Base-by-base conservation (phyloP, 1,140 invertebrate genomes). In the Drosophila pseudoobscura region DNA sequence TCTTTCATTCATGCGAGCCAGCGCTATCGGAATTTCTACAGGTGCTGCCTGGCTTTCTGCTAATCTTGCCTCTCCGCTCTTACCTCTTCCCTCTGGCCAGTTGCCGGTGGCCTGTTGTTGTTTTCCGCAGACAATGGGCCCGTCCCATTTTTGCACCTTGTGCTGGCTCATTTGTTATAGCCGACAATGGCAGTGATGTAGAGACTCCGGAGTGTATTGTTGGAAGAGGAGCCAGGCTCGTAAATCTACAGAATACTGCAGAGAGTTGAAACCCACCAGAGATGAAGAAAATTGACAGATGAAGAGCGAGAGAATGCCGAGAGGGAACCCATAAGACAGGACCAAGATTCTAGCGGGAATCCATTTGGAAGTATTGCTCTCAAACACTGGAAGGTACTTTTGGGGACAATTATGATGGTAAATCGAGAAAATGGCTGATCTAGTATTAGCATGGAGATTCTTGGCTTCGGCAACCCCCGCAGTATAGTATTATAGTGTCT, bases 101-200 rank as follows among this genome's bases (percentile, higher is more conserved):
- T 44, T 39, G 50, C 20, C 20, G 2, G 20, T 20, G 1, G 20
- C 15, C 44, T 17, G 15, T 44, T 43, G 50, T 61, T 73, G 51
- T 82, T 66, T 78, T 78, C 78, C 8, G 68, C 60, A 60, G 62
- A 88, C 78, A 88, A 88, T 73, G 61, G 62, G 66, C 45, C 68
- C 73, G 65, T 90, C 84, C 89, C 69, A 90, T 77, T 84, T 90
- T 90, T 90, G 89, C 89, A 90, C 89, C 89, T 90, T 90, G 89
- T 82, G 50, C 39, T 55, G 54, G 17, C 53, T 51, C 51, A 53
- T 62, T 75, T 78, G 64, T 78, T 78, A 20, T 43, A 52, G 50
- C 39, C 53, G n/a, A 74, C 74, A 87, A 85, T 69, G 44, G 58
- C 61, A 50, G 35, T 52, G 31, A 68, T 68, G 44, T 50, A 9